Conservation (phyloP, 2,797 vertebrate genomes). For the Crocidura indochinensis region DNA sequence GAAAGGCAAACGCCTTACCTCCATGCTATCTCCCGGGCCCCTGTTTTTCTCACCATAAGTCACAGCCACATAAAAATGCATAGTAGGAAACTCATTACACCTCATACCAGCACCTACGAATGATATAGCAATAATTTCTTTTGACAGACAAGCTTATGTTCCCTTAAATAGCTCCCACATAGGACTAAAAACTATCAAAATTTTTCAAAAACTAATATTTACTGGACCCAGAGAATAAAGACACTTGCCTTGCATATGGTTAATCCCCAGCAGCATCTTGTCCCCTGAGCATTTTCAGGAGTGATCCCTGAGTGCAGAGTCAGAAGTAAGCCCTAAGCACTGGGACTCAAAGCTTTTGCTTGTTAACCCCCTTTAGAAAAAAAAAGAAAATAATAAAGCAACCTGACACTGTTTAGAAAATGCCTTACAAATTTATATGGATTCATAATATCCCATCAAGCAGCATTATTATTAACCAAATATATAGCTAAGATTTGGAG, state of each 20-base stretch:
- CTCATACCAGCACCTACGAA: neutral
- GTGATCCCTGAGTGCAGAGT: no score
- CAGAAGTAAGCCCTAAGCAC: no score
- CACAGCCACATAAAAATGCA: slow-evolving; percentile 19
- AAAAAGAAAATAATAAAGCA: no score
- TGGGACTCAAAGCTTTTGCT: no score
- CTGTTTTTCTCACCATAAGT: slow-evolving; percentile 59
- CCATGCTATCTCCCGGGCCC: no score
- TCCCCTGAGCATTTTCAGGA: no score
- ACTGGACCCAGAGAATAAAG: neutral
- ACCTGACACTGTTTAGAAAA: neutral
- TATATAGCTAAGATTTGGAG: slow-evolving; percentile 22
- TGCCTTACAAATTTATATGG: neutral
- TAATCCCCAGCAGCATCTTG: no score
- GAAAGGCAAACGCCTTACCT: no score
- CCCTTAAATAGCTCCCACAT: neutral
- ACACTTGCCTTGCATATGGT: no score
- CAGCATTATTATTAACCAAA: neutral
- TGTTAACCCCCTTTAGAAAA: no score
- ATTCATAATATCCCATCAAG: neutral
- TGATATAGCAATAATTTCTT: slow-evolving; percentile 32
- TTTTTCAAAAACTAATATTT: slow-evolving; percentile 28
- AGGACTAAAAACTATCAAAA: neutral
- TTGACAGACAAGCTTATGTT: neutral
- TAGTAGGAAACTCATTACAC: neutral